Evolutionary conservation across 2,113 vertebrate genomes (phyloP).

Genomic region (Oplegnathus fasciatus): DNA sequence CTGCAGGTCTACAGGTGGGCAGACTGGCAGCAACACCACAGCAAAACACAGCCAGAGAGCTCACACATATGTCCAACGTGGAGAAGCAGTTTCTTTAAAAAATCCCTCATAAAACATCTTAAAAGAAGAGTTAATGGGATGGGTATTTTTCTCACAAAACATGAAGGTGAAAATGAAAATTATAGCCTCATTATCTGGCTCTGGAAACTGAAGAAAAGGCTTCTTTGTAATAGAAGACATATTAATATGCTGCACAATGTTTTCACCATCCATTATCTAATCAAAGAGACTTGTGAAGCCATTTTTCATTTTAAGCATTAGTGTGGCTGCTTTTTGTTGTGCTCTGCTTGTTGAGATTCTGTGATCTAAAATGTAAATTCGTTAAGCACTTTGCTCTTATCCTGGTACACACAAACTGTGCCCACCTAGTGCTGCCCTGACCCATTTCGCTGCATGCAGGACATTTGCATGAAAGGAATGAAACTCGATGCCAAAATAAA

Average conservation of each 20-base stretch:
- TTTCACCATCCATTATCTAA: constrained; percentile 54
- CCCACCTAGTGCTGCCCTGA: constrained; percentile 83
- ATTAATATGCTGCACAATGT: constrained; percentile 22
- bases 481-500: constrained; percentile 88
- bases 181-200: constrained; percentile 11
- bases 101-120: neutral
- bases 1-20: constrained; percentile 67
- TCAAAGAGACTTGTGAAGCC: constrained; percentile 57
- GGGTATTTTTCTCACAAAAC: constrained; percentile 20
- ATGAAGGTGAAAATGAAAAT: constrained; percentile 4
- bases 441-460: constrained; percentile 84
- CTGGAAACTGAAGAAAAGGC: constrained; percentile 15
- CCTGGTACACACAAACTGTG: constrained; percentile 75
- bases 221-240: constrained; percentile 15
- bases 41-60: constrained; percentile 16
- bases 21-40: constrained; percentile 21
- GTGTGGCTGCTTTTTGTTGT: constrained; percentile 64
- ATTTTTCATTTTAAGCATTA: constrained; percentile 55
- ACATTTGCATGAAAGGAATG: constrained; percentile 87
- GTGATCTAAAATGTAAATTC: constrained; percentile 82
- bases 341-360: constrained; percentile 61
- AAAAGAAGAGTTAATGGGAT: constrained; percentile 16
- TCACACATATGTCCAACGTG: constrained; percentile 29
- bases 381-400: constrained; percentile 82
- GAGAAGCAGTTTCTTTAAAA: neutral